Evolutionary conservation across 2,888 invertebrate species (phyloP), one percentile per base, ranked within the genome.

Genomic region (Macropis europaea): DNA sequence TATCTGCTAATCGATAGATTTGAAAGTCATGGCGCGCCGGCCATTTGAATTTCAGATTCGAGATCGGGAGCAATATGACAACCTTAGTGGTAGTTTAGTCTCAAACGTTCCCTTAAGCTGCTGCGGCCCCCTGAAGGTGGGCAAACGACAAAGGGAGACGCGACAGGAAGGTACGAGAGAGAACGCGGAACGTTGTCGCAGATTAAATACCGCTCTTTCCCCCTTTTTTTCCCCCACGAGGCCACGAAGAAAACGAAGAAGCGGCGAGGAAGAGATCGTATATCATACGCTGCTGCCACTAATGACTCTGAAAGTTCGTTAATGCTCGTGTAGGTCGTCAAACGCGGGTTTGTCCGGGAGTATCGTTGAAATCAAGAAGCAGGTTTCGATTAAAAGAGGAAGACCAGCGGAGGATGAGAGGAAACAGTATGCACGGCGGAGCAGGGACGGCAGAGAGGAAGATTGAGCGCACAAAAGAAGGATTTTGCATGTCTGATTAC

Each of bases 401-500:
- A 48, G 48, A 62, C 57, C 34, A 52, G 32, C 43, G 32, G 28
- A 34, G 40, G 24, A 36, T 24, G 6, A 6, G 60, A 47, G 24
- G 53, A 61, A 52, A 53, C 45, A 52, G 19, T 26, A n/a, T 32
- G 13, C 24, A 42, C 19, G 56, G 34, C 11, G 19, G 57, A 63
- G 47, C 40, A 26, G 42, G 59, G 50, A 54, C 47, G 40, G 47
- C 3, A 22, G 40, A 15, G 50, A 17, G 40, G 54, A 17, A 59
- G 68, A 61, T 62, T 30, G 70, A 53, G 67, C 36, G 71, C 19
- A 73, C 73, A 81, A 81, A 81, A 82, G 81, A 61, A 82, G 79
- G 73, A 79, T 79, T 82, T 82, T 81, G 81, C 81, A 81, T 81
- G 79, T 81, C 81, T 82, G 81, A 81, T 81, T 81, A 81, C 81